phyloP scores from a whole-genome alignment of 2,888 invertebrate genomes.

The Scaeva pyrastri region DNA sequence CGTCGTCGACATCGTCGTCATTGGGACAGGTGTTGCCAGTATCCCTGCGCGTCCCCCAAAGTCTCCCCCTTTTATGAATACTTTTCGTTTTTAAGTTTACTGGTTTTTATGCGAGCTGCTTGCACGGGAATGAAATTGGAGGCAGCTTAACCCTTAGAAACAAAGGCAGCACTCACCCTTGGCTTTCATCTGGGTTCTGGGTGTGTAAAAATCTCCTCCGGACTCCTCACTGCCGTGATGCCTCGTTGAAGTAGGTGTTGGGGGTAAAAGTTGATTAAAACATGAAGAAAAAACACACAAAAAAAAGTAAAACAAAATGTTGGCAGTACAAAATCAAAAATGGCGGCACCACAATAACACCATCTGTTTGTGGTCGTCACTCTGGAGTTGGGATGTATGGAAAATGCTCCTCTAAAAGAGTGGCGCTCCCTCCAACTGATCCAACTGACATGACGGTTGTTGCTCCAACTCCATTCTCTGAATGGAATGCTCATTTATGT shows the following conservation, averaged over 20 bases:
- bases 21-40: constrained; percentile 36
- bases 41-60: not conserved
- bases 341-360: constrained; percentile 71
- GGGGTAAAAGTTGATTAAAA: constrained; percentile 68
- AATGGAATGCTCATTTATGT: constrained; percentile 66
- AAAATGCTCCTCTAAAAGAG: constrained; percentile 28
- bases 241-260: constrained; percentile 47
- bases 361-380: constrained; percentile 71
- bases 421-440: not conserved
- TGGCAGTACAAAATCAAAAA: constrained; percentile 66
- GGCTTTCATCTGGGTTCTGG: constrained; percentile 22
- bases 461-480: constrained; percentile 58
- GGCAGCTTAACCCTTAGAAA: constrained; percentile 54
- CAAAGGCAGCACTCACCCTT: constrained; percentile 46
- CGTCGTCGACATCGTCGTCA: not conserved
- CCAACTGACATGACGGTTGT: constrained; percentile 1
- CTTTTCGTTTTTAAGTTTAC: constrained; percentile 66
- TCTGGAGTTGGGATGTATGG: constrained; percentile 12
- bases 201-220: constrained; percentile 15
- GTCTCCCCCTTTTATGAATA: not conserved
- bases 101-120: not conserved
- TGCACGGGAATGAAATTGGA: constrained; percentile 16
- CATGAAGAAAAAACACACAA: constrained; percentile 5
- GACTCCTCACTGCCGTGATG: not conserved
- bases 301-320: constrained; percentile 43